phyloP scores from a whole-genome alignment of 2,888 invertebrate genomes.

The Dinocampus coccinellae region DNA sequence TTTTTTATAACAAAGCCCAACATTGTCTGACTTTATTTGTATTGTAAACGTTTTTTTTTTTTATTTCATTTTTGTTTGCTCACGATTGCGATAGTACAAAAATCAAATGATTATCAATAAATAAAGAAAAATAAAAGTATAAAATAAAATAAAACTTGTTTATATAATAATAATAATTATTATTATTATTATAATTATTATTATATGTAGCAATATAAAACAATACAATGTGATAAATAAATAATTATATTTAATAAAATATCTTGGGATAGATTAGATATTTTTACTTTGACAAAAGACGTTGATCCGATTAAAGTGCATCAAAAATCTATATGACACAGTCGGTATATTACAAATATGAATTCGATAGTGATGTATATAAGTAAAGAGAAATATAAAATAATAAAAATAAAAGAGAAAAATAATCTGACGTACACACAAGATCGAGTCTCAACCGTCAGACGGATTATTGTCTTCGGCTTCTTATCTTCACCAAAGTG shows the following conservation, averaged over 20 bases:
- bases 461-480: slow-evolving; percentile 68
- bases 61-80: not conserved
- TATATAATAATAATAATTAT: too few species aligned
- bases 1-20: not conserved
- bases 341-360: too few species aligned
- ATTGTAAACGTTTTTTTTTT: not conserved
- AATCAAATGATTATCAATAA: not conserved
- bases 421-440: slow-evolving; percentile 65
- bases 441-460: slow-evolving; percentile 66
- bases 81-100: not conserved
- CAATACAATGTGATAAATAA: too few species aligned
- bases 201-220: slow-evolving; percentile 1
- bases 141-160: not conserved
- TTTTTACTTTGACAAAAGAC: slow-evolving; percentile 27
- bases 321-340: slow-evolving; percentile 17
- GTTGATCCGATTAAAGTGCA: slow-evolving; percentile 37
- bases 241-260: too few species aligned
- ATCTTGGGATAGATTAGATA: too few species aligned
- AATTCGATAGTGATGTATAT: slow-evolving; percentile 3
- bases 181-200: too few species aligned
- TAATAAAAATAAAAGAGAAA: slow-evolving; percentile 31
- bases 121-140: not conserved
- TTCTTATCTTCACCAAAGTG: slow-evolving; percentile 62
- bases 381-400: slow-evolving; percentile 11
- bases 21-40: not conserved